These are phyloP conservation scores for Grammomys dolichurus DNA, from an alignment of 2,113 vertebrate genomes.

Conservation along the genomic window DNA sequence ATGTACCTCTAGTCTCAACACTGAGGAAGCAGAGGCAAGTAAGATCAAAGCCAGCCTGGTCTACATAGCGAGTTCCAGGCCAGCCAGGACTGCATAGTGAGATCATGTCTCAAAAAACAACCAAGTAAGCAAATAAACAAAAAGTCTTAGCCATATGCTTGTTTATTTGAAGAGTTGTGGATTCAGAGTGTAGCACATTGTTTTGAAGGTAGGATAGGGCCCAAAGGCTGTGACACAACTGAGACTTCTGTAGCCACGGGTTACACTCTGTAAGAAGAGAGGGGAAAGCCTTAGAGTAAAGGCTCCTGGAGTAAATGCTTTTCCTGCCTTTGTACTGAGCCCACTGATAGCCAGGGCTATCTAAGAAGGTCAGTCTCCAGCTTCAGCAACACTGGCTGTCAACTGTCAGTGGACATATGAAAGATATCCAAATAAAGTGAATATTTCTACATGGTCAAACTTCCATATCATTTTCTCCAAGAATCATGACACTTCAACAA, in stretches of 20 bases:
- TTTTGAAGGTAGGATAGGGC: not conserved
- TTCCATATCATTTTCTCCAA: not conserved
- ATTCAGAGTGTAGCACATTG: not conserved
- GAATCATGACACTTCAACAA: not conserved
- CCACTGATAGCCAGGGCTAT: not conserved
- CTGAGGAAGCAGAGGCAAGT: not conserved
- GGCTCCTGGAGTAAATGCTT: not conserved
- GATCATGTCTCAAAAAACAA: not conserved
- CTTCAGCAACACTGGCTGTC: not conserved
- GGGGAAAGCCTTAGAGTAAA: not conserved
- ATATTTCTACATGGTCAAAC: not conserved
- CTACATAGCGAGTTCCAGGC: not conserved
- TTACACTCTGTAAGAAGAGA: not conserved
- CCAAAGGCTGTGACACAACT: not conserved
- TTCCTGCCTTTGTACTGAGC: accelerated
- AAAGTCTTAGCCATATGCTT: not conserved
- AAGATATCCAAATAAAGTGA: not conserved
- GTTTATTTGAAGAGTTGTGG: not conserved
- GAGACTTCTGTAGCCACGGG: not conserved
- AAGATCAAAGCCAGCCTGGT: not conserved
- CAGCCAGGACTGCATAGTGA: not conserved
- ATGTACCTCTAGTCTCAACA: not conserved
- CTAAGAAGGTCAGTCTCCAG: not conserved
- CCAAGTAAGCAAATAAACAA: not conserved
- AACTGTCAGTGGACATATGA: not conserved